Evolutionary conservation across 2,888 invertebrate species (phyloP).

Genomic region (Andrena trimmerana): DNA sequence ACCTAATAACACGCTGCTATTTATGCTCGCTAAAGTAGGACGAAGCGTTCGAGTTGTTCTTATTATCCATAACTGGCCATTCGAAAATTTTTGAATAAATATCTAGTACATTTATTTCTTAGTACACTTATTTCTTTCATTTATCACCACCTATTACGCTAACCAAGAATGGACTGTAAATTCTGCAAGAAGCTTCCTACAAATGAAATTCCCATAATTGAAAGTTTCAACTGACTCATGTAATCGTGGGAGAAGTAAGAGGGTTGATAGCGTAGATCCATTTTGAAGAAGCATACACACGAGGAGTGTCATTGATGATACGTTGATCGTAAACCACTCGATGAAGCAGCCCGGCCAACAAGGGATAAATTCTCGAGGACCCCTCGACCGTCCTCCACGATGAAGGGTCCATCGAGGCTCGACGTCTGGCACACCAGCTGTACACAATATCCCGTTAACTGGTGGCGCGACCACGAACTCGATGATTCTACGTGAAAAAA

Average conservation of each 20-base stretch:
- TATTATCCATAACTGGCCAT: constrained; percentile 26
- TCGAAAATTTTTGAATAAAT: background rate
- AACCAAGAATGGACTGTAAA: too few species aligned
- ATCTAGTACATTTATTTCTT: too few species aligned
- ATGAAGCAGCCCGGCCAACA: constrained; percentile 37
- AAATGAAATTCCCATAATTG: background rate
- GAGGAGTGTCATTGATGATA: constrained; percentile 33
- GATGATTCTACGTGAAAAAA: background rate
- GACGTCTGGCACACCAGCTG: constrained; percentile 6
- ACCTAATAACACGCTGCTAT: constrained; percentile 66
- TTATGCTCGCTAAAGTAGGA: constrained; percentile 63
- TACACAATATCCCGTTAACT: background rate
- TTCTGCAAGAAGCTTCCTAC: background rate
- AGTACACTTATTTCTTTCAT: too few species aligned
- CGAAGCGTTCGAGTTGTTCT: constrained; percentile 50
- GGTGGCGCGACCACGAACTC: background rate
- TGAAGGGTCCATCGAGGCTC: constrained; percentile 39
- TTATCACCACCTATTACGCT: too few species aligned
- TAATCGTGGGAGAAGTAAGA: background rate
- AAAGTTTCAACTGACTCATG: background rate
- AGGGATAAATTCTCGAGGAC: constrained; percentile 43
- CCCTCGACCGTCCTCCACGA: constrained; percentile 18
- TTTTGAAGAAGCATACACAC: constrained; percentile 14
- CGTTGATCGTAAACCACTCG: constrained; percentile 31
- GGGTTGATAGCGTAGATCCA: background rate